A percentile compares a stretch with the other conserved stretches of the same genome.
Conservation (phyloP, 2,797 vertebrate species). For the Acipenser ruthenus region DNA sequence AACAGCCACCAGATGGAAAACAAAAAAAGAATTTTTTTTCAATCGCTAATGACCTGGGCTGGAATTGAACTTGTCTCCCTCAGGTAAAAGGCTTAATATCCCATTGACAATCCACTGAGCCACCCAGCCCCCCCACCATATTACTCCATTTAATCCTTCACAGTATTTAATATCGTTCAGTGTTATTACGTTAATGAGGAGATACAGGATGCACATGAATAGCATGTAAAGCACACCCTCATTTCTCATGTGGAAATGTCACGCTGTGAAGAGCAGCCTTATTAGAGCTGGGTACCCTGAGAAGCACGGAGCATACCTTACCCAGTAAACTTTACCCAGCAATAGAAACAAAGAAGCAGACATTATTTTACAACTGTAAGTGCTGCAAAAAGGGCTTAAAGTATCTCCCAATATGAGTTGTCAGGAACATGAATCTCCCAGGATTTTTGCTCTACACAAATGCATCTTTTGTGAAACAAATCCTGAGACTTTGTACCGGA, state of each 20-base stretch:
- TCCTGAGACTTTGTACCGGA: too few relatives aligned
- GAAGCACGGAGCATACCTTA: background rate
- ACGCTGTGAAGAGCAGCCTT: slow-evolving; percentile 5
- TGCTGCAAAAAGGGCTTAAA: too few relatives aligned
- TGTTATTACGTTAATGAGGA: slow-evolving; percentile 16
- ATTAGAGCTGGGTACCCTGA: background rate
- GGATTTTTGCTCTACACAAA: too few relatives aligned
- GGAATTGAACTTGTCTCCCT: background rate
- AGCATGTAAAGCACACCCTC: slow-evolving; percentile 3
- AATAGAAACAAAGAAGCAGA: background rate
- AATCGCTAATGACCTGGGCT: background rate
- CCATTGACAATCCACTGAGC: background rate
- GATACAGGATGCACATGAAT: slow-evolving; percentile 12
- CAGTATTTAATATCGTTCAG: slow-evolving; percentile 4
- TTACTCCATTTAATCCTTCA: slow-evolving; percentile 11
- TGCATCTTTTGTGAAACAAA: too few relatives aligned
- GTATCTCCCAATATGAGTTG: too few relatives aligned
- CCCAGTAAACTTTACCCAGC: slow-evolving; percentile 2
- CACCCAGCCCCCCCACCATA: slow-evolving; percentile 2
- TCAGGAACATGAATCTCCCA: too few relatives aligned
- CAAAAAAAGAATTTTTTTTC: background rate
- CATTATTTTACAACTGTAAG: background rate
- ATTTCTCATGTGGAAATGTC: slow-evolving; percentile 4
- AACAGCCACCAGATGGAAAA: slow-evolving; percentile 16
- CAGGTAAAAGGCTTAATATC: background rate